Evolutionary conservation across 2,797 vertebrate species (phyloP), one percentile per base, ranked within the genome.

Genomic region (Periophthalmus magnuspinnatus): DNA sequence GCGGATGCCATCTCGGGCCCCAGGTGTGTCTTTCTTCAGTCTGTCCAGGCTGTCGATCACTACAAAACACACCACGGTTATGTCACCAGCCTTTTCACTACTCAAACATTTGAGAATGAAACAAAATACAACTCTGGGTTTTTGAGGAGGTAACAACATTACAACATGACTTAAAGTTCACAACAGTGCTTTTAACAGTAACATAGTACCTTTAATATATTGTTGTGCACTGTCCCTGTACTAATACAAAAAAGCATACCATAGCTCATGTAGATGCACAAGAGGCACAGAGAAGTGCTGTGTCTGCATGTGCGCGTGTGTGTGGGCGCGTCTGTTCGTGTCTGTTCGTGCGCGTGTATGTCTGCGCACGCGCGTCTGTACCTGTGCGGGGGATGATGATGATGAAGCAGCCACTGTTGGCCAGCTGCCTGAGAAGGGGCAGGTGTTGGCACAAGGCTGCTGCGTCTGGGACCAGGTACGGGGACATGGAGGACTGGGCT

Each of bases 311-410:
- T n/a, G n/a, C n/a, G n/a, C n/a, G n/a, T n/a, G n/a, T n/a, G n/a
- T n/a, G n/a, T n/a, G n/a, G n/a, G n/a, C n/a, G n/a, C 11, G 38
- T 41, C 0, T 11, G 5, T 38, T n/a, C n/a, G 22, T 13, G 55
- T 32, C 50, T 54, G n/a, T n/a, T n/a, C n/a, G n/a, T n/a, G n/a
- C n/a, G n/a, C n/a, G n/a, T n/a, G n/a, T n/a, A n/a, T n/a, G n/a
- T n/a, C n/a, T n/a, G n/a, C n/a, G n/a, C n/a, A n/a, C 11, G 38
- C 3, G 28, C 3, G 28, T 28, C 1, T 28, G 28, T 54, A 99
- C 97, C 97, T 90, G 96, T 96, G 68, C 96, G 93, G 0, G 97
- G 97, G 88, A 98, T 99, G 93, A 99, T 97, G 91, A 99, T 91
- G 61, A 99, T 98, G 91, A 99, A 99, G 81, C 96, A 95, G 72